phyloP scores from a whole-genome alignment of 2,113 vertebrate species.

The Thinocorus orbignyianus region DNA sequence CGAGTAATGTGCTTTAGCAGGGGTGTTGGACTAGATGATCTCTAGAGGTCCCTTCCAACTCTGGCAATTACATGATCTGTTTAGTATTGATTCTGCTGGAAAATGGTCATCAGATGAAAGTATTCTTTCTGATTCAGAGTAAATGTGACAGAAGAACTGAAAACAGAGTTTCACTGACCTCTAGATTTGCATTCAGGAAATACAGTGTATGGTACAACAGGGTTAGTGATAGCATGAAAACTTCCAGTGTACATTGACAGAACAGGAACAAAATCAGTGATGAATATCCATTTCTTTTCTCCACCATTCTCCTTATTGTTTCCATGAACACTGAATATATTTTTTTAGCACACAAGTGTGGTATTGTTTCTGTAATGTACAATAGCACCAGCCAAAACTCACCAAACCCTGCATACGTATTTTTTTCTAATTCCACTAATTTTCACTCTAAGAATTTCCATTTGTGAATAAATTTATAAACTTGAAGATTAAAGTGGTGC shows the following conservation, averaged over 20 bases:
- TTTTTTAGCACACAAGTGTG: not conserved
- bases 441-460: not conserved
- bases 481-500: not conserved
- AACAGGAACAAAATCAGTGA: not conserved
- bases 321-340: not conserved
- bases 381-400: not conserved
- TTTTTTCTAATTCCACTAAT: not conserved
- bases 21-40: too few relatives aligned
- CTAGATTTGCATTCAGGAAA: not conserved
- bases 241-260: not conserved
- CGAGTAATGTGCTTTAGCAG: too few relatives aligned
- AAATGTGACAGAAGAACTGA: not conserved
- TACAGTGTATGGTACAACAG: not conserved
- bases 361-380: not conserved
- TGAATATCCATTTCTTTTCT: not conserved
- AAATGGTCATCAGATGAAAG: not conserved
- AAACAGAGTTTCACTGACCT: not conserved
- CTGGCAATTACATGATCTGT: too few relatives aligned
- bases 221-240: not conserved
- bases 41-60: too few relatives aligned
- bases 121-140: not conserved
- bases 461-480: not conserved
- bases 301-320: not conserved
- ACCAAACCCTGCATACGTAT: not conserved
- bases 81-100: not conserved